phyloP scores from a whole-genome alignment of 1,140 invertebrate genomes.

The Halyomorpha halys region DNA sequence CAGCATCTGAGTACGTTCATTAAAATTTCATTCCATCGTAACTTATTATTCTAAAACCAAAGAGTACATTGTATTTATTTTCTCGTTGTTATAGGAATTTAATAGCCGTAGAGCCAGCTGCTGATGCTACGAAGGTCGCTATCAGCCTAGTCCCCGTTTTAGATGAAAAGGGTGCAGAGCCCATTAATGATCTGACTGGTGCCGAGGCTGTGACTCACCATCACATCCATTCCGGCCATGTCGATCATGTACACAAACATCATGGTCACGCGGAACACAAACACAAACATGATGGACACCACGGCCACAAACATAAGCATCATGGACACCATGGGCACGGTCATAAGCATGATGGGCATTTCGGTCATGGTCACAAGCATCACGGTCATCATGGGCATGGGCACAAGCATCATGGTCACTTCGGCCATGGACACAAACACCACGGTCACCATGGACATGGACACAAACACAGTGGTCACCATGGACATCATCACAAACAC shows the following conservation, averaged over 20 bases:
- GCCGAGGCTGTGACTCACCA: conserved; percentile 25
- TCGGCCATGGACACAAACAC: conserved; percentile 24
- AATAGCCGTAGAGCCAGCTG: conserved; percentile 1
- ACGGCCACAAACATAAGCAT: conserved; percentile 24
- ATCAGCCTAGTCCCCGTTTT: neutral
- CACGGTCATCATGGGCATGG: conserved; percentile 21
- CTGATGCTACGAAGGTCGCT: neutral
- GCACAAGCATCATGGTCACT: conserved; percentile 23
- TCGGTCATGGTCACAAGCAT: conserved; percentile 24
- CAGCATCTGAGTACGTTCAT: neutral
- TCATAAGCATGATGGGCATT: conserved; percentile 23
- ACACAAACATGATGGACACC: conserved; percentile 23
- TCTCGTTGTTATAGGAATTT: neutral
- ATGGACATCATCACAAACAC: conserved; percentile 22
- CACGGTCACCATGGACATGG: conserved; percentile 21
- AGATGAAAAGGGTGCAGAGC: neutral
- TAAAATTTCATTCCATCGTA: no score
- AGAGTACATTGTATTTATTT: no score
- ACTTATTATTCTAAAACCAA: no score
- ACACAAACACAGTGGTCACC: conserved; percentile 23
- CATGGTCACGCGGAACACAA: conserved; percentile 21
- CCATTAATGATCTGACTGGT: conserved; percentile 19
- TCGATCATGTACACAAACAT: conserved; percentile 23
- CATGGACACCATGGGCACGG: conserved; percentile 22
- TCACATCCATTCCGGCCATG: conserved; percentile 23